phyloP scores from a whole-genome alignment of 1,140 invertebrate species.

The Apis laboriosa region DNA sequence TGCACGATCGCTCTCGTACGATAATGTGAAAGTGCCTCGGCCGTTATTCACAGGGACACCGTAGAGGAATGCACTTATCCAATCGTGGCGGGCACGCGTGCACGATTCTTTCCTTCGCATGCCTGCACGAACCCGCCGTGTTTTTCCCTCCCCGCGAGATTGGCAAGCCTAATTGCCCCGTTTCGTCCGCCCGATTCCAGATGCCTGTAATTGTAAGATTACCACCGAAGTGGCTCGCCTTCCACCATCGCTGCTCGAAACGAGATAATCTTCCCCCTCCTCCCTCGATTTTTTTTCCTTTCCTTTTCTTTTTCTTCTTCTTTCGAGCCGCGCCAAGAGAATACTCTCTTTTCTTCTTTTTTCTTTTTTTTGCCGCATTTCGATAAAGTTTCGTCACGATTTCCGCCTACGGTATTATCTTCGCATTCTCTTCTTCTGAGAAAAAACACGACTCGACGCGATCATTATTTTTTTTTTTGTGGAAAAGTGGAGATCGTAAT shows the following conservation, averaged over 20 bases:
- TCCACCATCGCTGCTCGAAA: not conserved
- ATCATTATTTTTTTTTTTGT: too few species aligned
- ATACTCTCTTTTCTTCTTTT: too few species aligned
- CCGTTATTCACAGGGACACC: conserved; percentile 50
- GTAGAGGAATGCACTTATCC: conserved; percentile 59
- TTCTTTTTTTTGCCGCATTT: too few species aligned
- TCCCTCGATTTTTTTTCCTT: not conserved
- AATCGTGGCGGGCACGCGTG: conserved; percentile 43
- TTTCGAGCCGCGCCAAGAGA: too few species aligned
- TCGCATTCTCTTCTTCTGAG: too few species aligned
- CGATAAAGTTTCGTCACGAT: not conserved
- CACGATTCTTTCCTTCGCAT: conserved; percentile 54
- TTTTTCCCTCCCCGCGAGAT: conserved; percentile 28
- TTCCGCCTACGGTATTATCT: too few species aligned
- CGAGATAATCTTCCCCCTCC: conserved; percentile 6
- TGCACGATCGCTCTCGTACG: conserved; percentile 26
- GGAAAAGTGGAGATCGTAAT: too few species aligned
- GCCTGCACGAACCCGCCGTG: conserved; percentile 35
- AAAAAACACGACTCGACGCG: too few species aligned
- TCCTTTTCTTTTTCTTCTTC: too few species aligned
- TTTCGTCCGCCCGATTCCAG: conserved; percentile 36
- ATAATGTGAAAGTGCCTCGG: conserved; percentile 53
- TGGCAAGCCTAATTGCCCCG: conserved; percentile 46
- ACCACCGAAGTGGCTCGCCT: not conserved
- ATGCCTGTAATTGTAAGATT: conserved; percentile 38